A percentile compares a stretch with the other conserved stretches of the same genome.
Conservation (phyloP, 2,797 vertebrate genomes). For the Myripristis jacobus region DNA sequence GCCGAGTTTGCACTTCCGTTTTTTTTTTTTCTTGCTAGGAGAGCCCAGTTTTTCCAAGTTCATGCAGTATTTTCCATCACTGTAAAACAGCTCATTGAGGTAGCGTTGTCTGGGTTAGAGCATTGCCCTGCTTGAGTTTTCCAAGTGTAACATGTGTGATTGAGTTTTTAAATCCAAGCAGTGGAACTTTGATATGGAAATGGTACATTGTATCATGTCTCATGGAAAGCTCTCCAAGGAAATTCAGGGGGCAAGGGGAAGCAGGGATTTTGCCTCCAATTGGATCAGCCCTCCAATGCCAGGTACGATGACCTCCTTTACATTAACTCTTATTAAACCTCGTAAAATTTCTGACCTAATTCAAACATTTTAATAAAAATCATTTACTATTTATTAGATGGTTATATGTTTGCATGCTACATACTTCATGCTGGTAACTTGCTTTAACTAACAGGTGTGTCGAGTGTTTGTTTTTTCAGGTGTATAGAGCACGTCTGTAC, state of each 20-base stretch:
- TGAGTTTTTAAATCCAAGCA: constrained; percentile 62
- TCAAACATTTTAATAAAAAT: no score
- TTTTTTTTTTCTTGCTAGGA: constrained; percentile 56
- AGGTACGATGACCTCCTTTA: neutral
- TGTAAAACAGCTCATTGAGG: constrained; percentile 75
- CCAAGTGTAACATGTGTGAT: constrained; percentile 74
- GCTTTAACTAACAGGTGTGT: neutral
- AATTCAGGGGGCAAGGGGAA: constrained; percentile 51
- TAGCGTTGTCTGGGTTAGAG: constrained; percentile 75
- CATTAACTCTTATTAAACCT: constrained; percentile 1
- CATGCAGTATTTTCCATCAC: constrained; percentile 79
- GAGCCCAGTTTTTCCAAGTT: constrained; percentile 75
- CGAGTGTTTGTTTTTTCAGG: neutral
- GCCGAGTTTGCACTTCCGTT: constrained; percentile 73
- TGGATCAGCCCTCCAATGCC: neutral
- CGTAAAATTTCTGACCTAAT: neutral
- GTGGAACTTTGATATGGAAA: constrained; percentile 76
- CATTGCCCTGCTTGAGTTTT: constrained; percentile 68
- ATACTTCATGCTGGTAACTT: neutral
- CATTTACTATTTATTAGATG: neutral
- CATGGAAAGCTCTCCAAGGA: constrained; percentile 64
- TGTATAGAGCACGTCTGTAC: neutral
- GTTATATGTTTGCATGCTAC: no score
- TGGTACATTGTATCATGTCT: constrained; percentile 44
- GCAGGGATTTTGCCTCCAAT: constrained; percentile 31